Conservation (phyloP, 2,888 invertebrate genomes). For the Conistra vaccinii region DNA sequence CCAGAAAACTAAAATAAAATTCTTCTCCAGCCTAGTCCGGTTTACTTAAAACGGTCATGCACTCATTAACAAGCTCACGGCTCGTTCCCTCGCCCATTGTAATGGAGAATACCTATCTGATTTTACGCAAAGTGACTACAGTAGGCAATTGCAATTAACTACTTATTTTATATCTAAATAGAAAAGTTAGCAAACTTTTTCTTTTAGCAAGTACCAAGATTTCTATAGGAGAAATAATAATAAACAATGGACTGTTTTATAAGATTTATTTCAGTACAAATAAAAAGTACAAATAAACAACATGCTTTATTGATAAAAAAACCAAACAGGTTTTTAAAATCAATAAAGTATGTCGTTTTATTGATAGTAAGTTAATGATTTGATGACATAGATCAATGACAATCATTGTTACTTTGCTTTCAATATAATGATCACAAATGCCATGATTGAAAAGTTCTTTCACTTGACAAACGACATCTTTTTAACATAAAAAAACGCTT, state of each 20-base stretch:
- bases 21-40: conserved; percentile 27
- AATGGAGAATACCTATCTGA: conserved; percentile 45
- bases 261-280: neutral
- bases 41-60: conserved; percentile 48
- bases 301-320: too few species aligned
- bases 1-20: neutral
- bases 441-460: neutral
- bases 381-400: neutral
- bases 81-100: conserved; percentile 20
- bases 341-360: neutral
- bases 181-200: conserved; percentile 36
- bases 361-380: neutral
- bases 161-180: conserved; percentile 34
- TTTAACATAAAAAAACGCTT: too few species aligned
- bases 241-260: neutral
- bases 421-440: neutral
- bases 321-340: too few species aligned
- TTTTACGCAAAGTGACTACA: conserved; percentile 52
- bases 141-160: conserved; percentile 28
- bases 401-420: neutral
- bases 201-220: conserved; percentile 24
- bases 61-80: conserved; percentile 30
- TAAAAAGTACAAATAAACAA: too few species aligned
- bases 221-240: conserved; percentile 10
- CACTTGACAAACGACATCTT: neutral